These are phyloP conservation scores for Anableps anableps DNA, from an alignment of 2,797 vertebrate species.

Conservation along the genomic window DNA sequence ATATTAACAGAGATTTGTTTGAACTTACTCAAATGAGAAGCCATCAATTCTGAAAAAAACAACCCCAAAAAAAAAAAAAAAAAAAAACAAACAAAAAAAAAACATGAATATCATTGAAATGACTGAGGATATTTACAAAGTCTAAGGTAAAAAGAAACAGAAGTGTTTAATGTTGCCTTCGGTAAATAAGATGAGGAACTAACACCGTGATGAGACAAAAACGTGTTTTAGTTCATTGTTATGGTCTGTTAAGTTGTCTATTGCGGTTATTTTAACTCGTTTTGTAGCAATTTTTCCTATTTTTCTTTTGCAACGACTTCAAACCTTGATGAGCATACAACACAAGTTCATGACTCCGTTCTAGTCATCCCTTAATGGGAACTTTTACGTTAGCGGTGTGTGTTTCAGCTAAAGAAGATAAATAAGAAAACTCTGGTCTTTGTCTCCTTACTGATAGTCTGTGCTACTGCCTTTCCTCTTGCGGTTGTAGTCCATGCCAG, in stretches of 20 bases:
- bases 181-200: background rate
- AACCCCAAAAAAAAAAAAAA: slow-evolving; percentile 69
- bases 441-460: slow-evolving; percentile 90
- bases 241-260: background rate
- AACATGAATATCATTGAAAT: slow-evolving; percentile 20
- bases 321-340: background rate
- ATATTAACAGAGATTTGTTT: slow-evolving; percentile 38
- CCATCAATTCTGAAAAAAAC: slow-evolving; percentile 93
- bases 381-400: background rate
- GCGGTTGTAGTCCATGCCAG: slow-evolving; percentile 93
- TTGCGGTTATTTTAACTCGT: background rate
- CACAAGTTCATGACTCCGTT: background rate
- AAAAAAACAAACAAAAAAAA: slow-evolving; percentile 66
- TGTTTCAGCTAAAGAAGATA: background rate
- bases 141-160: background rate
- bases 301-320: background rate
- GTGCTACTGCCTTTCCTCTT: slow-evolving; percentile 97
- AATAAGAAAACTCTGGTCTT: background rate
- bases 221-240: background rate
- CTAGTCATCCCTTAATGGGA: background rate
- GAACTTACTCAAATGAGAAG: slow-evolving; percentile 96
- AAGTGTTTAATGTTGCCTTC: slow-evolving; percentile 2
- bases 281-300: background rate
- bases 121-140: slow-evolving; percentile 11
- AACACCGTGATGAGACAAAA: background rate